Conservation (phyloP, 2,113 vertebrate species). For the Clarias macrocephalus region DNA sequence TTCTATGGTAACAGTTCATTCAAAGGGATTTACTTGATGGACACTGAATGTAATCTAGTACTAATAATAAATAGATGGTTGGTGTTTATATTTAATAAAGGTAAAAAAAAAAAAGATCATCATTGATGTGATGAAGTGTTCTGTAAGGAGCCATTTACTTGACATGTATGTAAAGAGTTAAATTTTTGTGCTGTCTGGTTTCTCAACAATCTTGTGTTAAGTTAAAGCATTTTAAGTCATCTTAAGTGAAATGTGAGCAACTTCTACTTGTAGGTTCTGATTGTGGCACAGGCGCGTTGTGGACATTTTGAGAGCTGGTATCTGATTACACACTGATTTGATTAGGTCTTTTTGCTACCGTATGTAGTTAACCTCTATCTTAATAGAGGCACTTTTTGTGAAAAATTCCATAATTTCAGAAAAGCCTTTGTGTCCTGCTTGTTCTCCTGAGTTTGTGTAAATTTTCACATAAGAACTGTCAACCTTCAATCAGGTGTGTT, state of each 20-base stretch:
- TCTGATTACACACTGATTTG: not conserved
- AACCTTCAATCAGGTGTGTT: no score
- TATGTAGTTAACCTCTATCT: not conserved
- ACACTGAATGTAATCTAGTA: not conserved
- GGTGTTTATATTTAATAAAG: not conserved
- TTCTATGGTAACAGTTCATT: not conserved
- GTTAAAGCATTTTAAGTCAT: not conserved
- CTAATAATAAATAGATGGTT: not conserved
- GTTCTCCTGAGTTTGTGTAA: not conserved
- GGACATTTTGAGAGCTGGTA: not conserved
- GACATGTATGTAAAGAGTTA: not conserved
- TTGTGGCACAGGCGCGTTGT: not conserved
- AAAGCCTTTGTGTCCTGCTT: not conserved
- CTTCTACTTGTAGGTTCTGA: not conserved
- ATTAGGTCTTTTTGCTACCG: not conserved
- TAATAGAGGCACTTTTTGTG: not conserved
- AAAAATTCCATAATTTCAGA: not conserved
- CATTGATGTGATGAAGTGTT: not conserved
- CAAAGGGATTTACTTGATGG: not conserved
- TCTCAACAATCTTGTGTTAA: not conserved
- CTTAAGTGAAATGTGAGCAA: not conserved
- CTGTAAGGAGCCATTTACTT: not conserved
- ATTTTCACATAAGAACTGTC: not conserved
- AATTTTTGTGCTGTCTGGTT: no score
- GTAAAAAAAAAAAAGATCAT: not conserved